A percentile compares a stretch with the other conserved stretches of the same genome.
These are phyloP conservation scores for Telenomus remus DNA, from an alignment of 1,140 invertebrate genomes.

Conservation along the genomic window DNA sequence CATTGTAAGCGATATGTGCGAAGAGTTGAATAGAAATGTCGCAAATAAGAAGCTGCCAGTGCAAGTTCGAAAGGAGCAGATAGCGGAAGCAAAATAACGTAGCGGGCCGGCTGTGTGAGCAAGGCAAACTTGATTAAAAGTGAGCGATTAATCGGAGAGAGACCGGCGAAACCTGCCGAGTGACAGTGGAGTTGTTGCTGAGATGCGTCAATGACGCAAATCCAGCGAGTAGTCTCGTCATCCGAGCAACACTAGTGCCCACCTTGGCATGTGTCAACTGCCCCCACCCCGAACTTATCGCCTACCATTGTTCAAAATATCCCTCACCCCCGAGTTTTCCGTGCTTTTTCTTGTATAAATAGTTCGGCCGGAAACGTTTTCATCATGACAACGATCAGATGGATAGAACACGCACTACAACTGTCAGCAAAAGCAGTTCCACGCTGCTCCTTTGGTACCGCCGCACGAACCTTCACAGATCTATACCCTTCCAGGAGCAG, in stretches of 20 bases:
- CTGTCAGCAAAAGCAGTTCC: conserved; percentile 15
- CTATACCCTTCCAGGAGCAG: conserved; percentile 27
- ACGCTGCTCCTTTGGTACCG: conserved; percentile 40
- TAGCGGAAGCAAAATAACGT: conserved; percentile 34
- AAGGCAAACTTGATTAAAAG: conserved; percentile 39
- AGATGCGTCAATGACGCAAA: conserved; percentile 26
- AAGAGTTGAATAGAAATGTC: conserved; percentile 20
- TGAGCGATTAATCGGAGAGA: background rate
- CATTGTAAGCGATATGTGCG: conserved; percentile 9
- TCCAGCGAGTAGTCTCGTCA: background rate
- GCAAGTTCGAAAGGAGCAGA: conserved; percentile 38
- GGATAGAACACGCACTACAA: conserved; percentile 49
- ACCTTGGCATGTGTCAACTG: conserved; percentile 45
- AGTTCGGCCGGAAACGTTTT: background rate
- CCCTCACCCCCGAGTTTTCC: conserved; percentile 13
- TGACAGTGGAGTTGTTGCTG: background rate
- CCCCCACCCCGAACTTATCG: conserved; percentile 9
- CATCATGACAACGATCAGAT: conserved; percentile 49
- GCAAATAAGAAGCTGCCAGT: conserved; percentile 36
- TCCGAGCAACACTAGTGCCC: conserved; percentile 13
- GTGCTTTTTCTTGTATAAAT: conserved; percentile 43
- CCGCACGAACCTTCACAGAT: conserved; percentile 33
- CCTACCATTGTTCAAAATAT: conserved; percentile 6
- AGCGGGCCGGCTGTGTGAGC: background rate
- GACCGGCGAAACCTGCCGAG: background rate